A percentile compares a stretch with the other conserved stretches of the same genome.
Conservation (phyloP, 2,113 vertebrate genomes). For the Rallus limicola region DNA sequence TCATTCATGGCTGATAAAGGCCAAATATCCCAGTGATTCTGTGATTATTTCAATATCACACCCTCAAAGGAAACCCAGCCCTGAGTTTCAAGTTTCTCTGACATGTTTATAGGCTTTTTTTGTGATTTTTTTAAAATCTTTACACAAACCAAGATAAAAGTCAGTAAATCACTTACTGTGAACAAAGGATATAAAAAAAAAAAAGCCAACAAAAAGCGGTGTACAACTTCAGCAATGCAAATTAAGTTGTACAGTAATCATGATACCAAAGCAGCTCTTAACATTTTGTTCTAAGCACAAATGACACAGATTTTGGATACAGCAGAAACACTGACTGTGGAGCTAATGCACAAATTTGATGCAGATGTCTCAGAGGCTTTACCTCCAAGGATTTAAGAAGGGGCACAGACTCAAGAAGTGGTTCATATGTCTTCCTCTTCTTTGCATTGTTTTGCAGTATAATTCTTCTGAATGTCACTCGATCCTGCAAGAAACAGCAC, state of each 20-base stretch:
- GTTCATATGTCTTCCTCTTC: slow-evolving; percentile 93
- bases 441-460: slow-evolving; percentile 96
- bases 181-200: not conserved
- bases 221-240: not conserved
- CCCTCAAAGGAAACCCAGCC: too few relatives aligned
- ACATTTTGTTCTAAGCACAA: not conserved
- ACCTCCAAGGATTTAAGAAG: slow-evolving; percentile 98
- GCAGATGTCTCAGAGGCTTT: slow-evolving; percentile 46
- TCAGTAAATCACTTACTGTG: not conserved
- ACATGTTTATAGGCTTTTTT: too few relatives aligned
- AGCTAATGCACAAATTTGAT: not conserved
- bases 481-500: slow-evolving; percentile 83
- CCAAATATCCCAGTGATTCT: too few relatives aligned
- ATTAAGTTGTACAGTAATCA: not conserved
- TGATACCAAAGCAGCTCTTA: not conserved
- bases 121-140: too few relatives aligned
- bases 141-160: too few relatives aligned
- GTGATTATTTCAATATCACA: too few relatives aligned
- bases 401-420: slow-evolving; percentile 95
- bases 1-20: too few relatives aligned
- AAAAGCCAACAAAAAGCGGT: not conserved
- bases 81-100: too few relatives aligned
- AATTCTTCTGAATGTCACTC: slow-evolving; percentile 96
- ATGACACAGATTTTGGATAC: not conserved
- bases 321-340: not conserved